These are phyloP conservation scores for Panurus biarmicus DNA, from an alignment of 2,113 vertebrate species.

Conservation along the genomic window DNA sequence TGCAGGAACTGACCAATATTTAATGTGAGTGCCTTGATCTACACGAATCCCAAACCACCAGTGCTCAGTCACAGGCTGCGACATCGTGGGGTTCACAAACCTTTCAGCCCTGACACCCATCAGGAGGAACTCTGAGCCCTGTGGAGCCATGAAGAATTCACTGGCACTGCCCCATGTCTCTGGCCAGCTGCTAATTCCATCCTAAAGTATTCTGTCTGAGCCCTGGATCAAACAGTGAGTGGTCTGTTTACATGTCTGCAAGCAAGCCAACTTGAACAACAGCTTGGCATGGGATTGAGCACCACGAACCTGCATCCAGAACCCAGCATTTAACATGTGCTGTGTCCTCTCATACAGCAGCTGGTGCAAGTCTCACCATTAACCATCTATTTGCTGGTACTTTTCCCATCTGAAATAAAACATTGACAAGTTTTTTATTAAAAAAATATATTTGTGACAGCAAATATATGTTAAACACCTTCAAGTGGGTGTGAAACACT, in stretches of 20 bases:
- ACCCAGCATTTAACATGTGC: too few relatives aligned
- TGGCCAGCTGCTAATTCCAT: neutral
- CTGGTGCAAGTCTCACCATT: neutral
- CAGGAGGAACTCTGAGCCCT: neutral
- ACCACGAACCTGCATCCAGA: neutral
- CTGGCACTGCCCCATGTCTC: neutral
- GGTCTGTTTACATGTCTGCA: neutral
- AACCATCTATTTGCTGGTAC: neutral
- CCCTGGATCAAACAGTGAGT: neutral
- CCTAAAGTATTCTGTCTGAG: neutral
- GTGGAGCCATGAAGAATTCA: rapidly evolving
- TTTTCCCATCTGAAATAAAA: neutral
- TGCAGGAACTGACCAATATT: neutral
- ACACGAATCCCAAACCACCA: neutral
- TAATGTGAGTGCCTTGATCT: neutral
- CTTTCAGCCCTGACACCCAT: neutral
- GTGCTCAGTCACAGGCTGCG: neutral
- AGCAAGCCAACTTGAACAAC: neutral
- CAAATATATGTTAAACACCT: neutral
- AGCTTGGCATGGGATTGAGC: neutral
- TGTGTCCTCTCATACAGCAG: neutral
- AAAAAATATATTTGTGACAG: too few relatives aligned
- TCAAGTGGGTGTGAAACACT: neutral
- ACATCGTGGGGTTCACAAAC: neutral
- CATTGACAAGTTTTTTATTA: neutral